Evolutionary conservation across 2,797 vertebrate genomes (phyloP).

Genomic region (Acrossocheilus wenchowensis): DNA sequence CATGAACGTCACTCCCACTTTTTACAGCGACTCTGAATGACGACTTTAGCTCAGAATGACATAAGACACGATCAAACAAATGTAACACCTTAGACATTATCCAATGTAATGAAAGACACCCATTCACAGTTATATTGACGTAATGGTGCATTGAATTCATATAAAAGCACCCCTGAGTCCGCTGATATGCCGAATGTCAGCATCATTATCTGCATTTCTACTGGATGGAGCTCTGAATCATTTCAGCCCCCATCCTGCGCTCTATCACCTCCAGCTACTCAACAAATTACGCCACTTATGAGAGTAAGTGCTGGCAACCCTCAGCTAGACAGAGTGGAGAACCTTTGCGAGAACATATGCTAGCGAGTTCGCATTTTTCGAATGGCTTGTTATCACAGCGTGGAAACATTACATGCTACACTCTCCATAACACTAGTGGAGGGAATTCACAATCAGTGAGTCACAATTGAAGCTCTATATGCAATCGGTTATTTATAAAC

Average conservation of each 20-base stretch:
- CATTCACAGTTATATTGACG: background rate
- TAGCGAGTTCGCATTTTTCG: slow-evolving; percentile 33
- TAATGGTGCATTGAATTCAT: slow-evolving; percentile 7
- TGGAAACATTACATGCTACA: slow-evolving; percentile 33
- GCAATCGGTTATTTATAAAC: slow-evolving; percentile 49
- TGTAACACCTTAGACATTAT: background rate
- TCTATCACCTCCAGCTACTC: slow-evolving; percentile 34
- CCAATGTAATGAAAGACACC: slow-evolving; percentile 8
- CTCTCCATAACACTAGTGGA: slow-evolving; percentile 22
- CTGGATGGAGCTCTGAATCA: slow-evolving; percentile 23
- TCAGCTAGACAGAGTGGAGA: slow-evolving; percentile 31
- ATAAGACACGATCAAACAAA: slow-evolving; percentile 25
- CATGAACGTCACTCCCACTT: background rate
- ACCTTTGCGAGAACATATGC: slow-evolving; percentile 25
- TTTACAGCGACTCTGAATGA: slow-evolving; percentile 2
- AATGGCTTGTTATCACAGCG: slow-evolving; percentile 37
- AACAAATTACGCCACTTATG: slow-evolving; percentile 42
- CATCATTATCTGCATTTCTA: slow-evolving; percentile 36
- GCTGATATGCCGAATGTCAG: slow-evolving; percentile 14
- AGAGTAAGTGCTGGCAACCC: slow-evolving; percentile 31
- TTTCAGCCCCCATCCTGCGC: slow-evolving; percentile 13
- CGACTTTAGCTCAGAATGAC: background rate
- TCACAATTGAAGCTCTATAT: slow-evolving; percentile 40
- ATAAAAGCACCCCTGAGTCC: slow-evolving; percentile 10
- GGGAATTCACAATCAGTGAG: slow-evolving; percentile 47